Base-by-base conservation (phyloP, 2,113 vertebrate species). In the Elaphurus davidianus region DNA sequence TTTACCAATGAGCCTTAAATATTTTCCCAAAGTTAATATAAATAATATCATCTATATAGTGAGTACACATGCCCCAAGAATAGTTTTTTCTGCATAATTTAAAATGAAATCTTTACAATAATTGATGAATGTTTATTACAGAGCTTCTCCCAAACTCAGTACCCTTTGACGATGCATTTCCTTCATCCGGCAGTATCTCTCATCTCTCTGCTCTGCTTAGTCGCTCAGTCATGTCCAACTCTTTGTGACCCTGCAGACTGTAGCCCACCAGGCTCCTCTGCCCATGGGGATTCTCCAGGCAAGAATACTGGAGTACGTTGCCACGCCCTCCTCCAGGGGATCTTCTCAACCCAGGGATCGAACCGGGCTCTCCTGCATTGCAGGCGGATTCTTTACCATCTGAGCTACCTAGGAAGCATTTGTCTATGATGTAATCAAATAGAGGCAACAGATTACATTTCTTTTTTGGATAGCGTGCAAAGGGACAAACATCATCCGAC, bases 41-140 rank as follows among this genome's bases (percentile, higher is more conserved):
- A 88, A 33, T 45, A 82, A 91, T 74, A 81, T 43, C 64, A n/a
- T 27, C n/a, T 82, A 57, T 55, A 54, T 40, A n/a, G 21, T 33
- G 86, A 67, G 88, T 81, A 89, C 3, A 91, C 88, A 94, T 91
- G 47, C 88, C 14, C 91, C 28, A 81, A 90, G 15, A 95, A 78
- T 87, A 89, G 95, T 54, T 54, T 81, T 55, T 91, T 40, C 91
- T 90, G 6, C 52, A 16, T 55, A 92, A 92, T 90, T 92, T 94
- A 85, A 94, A 97, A 78, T 64, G 9, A 90, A 95, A 95, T 87
- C 21, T 71, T 94, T 64, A 87, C 3, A 59, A 6, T 50, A 95
- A 74, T 2, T 62, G 13, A n/a, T 84, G 10, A 87, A 74, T 1
- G 2, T 62, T 94, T 91, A 62, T 79, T 62, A 52, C 57, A 91